Conservation (phyloP, 2,888 invertebrate species). For the Apocheima hispidaria region DNA sequence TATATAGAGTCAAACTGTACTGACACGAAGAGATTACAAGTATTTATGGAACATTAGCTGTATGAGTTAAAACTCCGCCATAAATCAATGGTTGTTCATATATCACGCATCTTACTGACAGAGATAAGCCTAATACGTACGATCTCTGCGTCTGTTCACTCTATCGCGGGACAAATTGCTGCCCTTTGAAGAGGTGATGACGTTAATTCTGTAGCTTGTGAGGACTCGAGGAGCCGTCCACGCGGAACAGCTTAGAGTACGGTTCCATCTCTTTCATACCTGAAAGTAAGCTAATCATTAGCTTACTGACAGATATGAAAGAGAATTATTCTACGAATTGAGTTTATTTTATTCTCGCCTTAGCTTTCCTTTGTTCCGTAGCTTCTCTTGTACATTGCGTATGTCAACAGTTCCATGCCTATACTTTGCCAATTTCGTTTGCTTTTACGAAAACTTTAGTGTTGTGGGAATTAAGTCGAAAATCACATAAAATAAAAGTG, state of each 20-base stretch:
- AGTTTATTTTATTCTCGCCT: too few relatives aligned
- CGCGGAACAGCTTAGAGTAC: background rate
- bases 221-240: too few relatives aligned
- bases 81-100: constrained; percentile 6
- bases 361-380: too few relatives aligned
- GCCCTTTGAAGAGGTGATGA: constrained; percentile 4
- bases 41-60: constrained; percentile 34
- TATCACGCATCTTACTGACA: constrained; percentile 5
- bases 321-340: too few relatives aligned
- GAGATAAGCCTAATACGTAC: constrained; percentile 9
- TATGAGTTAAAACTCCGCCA: background rate
- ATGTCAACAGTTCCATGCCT: too few relatives aligned
- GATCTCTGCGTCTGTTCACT: background rate
- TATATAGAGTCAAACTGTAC: constrained; percentile 2
- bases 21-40: constrained; percentile 20
- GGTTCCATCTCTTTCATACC: background rate
- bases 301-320: too few relatives aligned
- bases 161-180: background rate
- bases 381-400: too few relatives aligned
- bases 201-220: background rate
- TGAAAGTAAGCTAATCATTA: too few relatives aligned
- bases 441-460: too few relatives aligned
- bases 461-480: too few relatives aligned
- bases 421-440: too few relatives aligned
- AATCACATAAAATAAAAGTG: too few relatives aligned